phyloP scores from a whole-genome alignment of 2,797 vertebrate genomes.

The Aphelocoma californica region DNA sequence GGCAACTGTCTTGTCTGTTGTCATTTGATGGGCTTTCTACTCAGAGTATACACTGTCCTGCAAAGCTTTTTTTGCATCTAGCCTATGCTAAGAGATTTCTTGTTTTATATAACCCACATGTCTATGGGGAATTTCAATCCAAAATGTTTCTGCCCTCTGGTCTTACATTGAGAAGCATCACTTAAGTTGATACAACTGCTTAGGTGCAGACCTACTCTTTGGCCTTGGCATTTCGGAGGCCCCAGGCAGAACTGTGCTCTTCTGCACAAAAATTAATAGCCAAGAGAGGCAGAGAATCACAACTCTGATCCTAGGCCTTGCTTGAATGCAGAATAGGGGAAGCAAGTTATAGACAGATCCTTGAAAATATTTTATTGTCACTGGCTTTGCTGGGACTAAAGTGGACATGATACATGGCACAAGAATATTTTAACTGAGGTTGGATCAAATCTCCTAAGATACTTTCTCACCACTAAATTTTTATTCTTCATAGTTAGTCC shows the following conservation, averaged over 20 bases:
- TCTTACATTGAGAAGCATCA: background rate
- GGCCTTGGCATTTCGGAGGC: background rate
- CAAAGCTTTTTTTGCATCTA: background rate
- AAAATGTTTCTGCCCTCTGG: background rate
- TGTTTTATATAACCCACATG: background rate
- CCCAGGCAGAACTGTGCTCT: background rate
- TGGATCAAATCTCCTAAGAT: background rate
- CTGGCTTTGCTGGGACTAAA: background rate
- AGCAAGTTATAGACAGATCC: background rate
- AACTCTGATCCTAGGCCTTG: background rate
- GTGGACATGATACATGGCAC: fast-evolving
- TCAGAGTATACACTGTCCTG: background rate
- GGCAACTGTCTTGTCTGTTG: background rate
- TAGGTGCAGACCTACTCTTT: background rate
- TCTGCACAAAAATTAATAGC: background rate
- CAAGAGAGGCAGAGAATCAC: background rate
- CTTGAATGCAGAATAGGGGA: background rate
- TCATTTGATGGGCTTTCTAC: background rate
- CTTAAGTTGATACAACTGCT: background rate
- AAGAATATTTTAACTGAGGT: background rate
- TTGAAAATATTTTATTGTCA: background rate
- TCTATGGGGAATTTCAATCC: background rate
- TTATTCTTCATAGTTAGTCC: background rate
- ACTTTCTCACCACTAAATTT: background rate
- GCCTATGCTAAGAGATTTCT: background rate